Evolutionary conservation across 1,140 invertebrate species (phyloP).

Genomic region (Drosophila kurseongensis): DNA sequence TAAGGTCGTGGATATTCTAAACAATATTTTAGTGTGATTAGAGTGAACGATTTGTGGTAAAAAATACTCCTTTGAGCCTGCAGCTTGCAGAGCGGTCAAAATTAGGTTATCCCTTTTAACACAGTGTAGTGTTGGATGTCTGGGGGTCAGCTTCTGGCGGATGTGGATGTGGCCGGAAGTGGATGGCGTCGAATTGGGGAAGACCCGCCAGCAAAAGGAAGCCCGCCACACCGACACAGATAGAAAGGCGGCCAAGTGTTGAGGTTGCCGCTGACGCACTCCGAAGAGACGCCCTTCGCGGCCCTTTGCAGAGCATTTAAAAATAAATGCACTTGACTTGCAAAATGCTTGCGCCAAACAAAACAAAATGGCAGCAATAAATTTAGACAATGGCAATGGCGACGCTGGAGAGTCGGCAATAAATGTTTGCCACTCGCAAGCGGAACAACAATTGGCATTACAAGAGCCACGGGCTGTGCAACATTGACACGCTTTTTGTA

Average conservation of each 20-base stretch:
- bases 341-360: conserved; percentile 55
- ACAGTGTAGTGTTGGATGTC: not conserved
- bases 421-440: conserved; percentile 69
- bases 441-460: conserved; percentile 36
- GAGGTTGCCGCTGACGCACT: conserved; percentile 76
- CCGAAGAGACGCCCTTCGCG: conserved; percentile 17
- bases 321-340: conserved; percentile 78
- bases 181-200: conserved; percentile 41
- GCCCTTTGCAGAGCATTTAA: conserved; percentile 54
- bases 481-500: conserved; percentile 69
- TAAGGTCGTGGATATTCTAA: too few relatives aligned
- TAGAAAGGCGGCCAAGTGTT: conserved; percentile 48
- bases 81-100: not conserved
- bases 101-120: not conserved
- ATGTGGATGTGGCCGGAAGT: conserved; percentile 67
- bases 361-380: conserved; percentile 71
- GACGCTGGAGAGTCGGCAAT: conserved; percentile 63
- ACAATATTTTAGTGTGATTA: not conserved
- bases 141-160: conserved; percentile 62
- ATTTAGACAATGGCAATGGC: conserved; percentile 64
- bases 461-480: conserved; percentile 42
- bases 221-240: conserved; percentile 20
- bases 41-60: not conserved
- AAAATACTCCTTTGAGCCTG: not conserved
- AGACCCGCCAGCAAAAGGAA: conserved; percentile 35